Evolutionary conservation across 2,113 vertebrate genomes (phyloP), one percentile per base, ranked within the genome.

Genomic region (Lota lota): DNA sequence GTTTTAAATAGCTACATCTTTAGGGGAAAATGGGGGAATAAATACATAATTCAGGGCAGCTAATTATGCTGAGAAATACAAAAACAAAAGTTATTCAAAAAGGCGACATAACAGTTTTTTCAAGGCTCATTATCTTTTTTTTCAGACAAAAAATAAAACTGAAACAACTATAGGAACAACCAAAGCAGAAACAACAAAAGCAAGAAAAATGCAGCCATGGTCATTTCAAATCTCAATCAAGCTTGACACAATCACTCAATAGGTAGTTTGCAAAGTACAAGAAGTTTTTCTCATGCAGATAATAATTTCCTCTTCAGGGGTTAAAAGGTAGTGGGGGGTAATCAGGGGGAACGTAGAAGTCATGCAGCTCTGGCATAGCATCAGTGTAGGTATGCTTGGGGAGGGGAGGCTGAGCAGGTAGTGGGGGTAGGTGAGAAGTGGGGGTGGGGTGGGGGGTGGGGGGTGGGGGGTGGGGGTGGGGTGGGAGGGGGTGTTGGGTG

Each of bases 221-320:
- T 95, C 92, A 87, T 94, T 92, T 91, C 89, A 94, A 91, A 94
- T 93, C 94, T 95, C 94, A 94, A 92, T 92, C 93, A 95, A 95
- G 95, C 93, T 94, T 92, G 93, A 91, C 90, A 94, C 93, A 92
- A 91, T 94, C 92, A 94, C 92, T 94, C 93, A 94, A 91, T 94
- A 96, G 93, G 95, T 95, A 96, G 95, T 95, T 96, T 95, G 93
- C 93, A 94, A 90, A 93, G 92, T 93, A 94, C 87, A 95, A 94
- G 90, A 93, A 94, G 92, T 93, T 92, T 94, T 79, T 92, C 95
- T 92, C 95, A 97, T 97, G 95, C 96, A 94, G 90, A 93, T 92
- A 92, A 85, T 93, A 90, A 89, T 89, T 89, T 91, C 90, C 84
- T 92, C 89, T 86, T 92, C 80, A 72, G 83, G 68, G 80, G 66